These are phyloP conservation scores for Naja naja DNA, from an alignment of 2,113 vertebrate genomes.

Conservation along the genomic window DNA sequence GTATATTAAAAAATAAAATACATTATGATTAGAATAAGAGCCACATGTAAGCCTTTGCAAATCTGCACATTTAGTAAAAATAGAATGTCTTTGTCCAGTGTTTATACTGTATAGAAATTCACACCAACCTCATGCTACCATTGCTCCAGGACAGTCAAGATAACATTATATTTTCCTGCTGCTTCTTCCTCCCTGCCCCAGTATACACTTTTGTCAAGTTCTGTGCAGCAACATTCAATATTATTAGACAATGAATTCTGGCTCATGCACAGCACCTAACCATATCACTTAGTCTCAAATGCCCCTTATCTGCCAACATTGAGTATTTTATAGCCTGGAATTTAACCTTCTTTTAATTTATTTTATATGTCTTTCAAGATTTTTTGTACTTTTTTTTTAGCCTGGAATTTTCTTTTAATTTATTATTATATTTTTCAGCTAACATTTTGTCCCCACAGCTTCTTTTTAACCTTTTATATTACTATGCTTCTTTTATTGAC, in stretches of 20 bases:
- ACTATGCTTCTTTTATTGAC: neutral
- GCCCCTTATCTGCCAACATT: neutral
- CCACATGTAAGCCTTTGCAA: neutral
- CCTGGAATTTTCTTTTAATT: too few relatives aligned
- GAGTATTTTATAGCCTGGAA: neutral
- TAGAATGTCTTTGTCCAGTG: neutral
- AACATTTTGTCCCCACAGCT: too few relatives aligned
- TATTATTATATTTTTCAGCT: too few relatives aligned
- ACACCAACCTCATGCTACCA: neutral
- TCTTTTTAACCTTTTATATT: neutral
- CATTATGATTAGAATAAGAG: neutral
- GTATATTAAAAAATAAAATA: neutral
- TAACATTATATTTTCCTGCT: neutral
- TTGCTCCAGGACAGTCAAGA: neutral
- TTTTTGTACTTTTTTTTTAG: too few relatives aligned
- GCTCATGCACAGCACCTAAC: neutral
- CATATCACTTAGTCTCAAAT: neutral
- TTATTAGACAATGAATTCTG: neutral
- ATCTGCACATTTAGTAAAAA: neutral
- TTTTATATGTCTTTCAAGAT: neutral
- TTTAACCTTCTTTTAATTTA: neutral
- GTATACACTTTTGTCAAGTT: neutral
- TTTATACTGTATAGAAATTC: neutral
- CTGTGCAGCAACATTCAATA: neutral
- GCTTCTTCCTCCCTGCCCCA: neutral